phyloP scores from a whole-genome alignment of 2,113 vertebrate species.

The Hirundichthys speculiger region DNA sequence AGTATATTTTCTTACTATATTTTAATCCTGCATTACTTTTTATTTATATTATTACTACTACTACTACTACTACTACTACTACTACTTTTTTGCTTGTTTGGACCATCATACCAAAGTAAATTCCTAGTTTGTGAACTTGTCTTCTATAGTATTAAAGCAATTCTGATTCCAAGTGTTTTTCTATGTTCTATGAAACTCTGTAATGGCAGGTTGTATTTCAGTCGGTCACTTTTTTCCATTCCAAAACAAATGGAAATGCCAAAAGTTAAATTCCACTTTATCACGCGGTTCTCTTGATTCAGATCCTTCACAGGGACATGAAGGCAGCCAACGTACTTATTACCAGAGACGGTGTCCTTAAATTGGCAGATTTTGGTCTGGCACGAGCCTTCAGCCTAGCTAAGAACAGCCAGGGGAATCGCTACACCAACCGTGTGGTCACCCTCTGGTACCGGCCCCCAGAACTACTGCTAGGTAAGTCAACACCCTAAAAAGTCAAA shows the following conservation, averaged over 20 bases:
- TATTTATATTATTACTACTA: too few species aligned
- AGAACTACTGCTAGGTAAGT: constrained; percentile 92
- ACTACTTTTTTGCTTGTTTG: too few species aligned
- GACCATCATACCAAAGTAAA: too few species aligned
- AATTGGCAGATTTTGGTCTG: constrained; percentile 95
- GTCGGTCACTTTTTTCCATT: too few species aligned
- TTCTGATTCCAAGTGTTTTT: too few species aligned
- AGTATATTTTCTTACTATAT: too few species aligned
- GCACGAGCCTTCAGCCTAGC: constrained; percentile 97
- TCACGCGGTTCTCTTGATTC: background rate
- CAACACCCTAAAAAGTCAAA: background rate
- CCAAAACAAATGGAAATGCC: background rate
- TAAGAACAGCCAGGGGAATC: constrained; percentile 98
- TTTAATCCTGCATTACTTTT: too few species aligned
- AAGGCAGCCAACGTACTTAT: constrained; percentile 97
- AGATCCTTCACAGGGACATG: constrained; percentile 99
- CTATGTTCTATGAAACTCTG: too few species aligned
- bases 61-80: too few species aligned
- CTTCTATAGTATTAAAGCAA: too few species aligned
- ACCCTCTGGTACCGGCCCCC: constrained; percentile 97
- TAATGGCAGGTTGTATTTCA: too few species aligned
- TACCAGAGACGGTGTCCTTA: constrained; percentile 94
- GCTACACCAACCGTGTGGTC: constrained; percentile 97
- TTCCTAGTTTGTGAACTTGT: too few species aligned
- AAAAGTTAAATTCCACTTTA: background rate